These are phyloP conservation scores for Amiota minor DNA, from an alignment of 2,888 invertebrate species.

Conservation along the genomic window DNA sequence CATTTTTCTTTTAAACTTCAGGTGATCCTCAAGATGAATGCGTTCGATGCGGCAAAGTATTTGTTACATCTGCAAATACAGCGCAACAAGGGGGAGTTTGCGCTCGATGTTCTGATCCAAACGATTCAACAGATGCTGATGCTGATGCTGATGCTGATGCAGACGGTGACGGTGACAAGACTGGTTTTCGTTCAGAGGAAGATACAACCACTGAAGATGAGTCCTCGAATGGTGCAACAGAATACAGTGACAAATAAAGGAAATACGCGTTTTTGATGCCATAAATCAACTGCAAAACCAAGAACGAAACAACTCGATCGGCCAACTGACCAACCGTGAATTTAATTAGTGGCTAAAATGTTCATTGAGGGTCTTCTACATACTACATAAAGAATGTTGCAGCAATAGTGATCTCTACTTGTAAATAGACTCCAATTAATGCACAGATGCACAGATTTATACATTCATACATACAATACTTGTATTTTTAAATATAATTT, in stretches of 20 bases:
- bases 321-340: not conserved
- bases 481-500: no score
- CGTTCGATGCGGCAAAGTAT: slow-evolving; percentile 77
- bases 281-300: slow-evolving; percentile 1
- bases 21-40: slow-evolving; percentile 79
- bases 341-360: not conserved
- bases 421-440: slow-evolving; percentile 3
- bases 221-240: slow-evolving; percentile 68
- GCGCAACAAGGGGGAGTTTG: slow-evolving; percentile 70
- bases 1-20: slow-evolving; percentile 52
- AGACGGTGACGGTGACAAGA: slow-evolving; percentile 49
- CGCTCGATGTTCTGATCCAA: slow-evolving; percentile 64
- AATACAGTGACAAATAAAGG: slow-evolving; percentile 62
- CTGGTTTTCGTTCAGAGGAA: slow-evolving; percentile 63
- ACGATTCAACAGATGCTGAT: slow-evolving; percentile 51
- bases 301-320: not conserved
- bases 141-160: not conserved
- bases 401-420: slow-evolving; percentile 14
- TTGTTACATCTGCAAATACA: slow-evolving; percentile 68
- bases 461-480: no score
- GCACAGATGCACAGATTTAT: not conserved
- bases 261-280: not conserved
- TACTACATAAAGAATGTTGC: not conserved
- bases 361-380: not conserved
- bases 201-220: slow-evolving; percentile 69